Conservation (phyloP, 2,797 vertebrate genomes). For the Streptopelia turtur region DNA sequence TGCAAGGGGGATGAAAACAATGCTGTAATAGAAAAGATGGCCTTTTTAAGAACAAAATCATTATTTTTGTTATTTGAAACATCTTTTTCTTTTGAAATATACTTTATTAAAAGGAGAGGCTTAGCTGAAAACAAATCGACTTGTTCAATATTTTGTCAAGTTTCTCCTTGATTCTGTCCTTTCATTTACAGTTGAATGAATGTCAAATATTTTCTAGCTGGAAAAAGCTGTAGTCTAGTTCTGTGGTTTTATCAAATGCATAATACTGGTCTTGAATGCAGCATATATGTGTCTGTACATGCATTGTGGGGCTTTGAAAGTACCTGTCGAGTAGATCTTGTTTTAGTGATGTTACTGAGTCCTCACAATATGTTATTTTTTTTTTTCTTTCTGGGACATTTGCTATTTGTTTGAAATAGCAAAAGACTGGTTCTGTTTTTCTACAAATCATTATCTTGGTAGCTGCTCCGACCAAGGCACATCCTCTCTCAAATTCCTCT, state of each 20-base stretch:
- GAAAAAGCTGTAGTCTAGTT: neutral
- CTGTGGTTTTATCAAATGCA: neutral
- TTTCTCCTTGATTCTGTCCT: neutral
- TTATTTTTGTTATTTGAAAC: neutral
- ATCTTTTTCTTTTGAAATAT: neutral
- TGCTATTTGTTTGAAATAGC: neutral
- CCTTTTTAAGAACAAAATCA: neutral
- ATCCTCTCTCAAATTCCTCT: neutral
- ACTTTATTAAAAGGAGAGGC: neutral
- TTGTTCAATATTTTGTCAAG: neutral
- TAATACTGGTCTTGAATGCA: neutral
- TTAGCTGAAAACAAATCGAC: neutral
- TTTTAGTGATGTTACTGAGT: neutral
- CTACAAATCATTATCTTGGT: neutral
- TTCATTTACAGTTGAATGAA: neutral
- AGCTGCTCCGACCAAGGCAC: neutral
- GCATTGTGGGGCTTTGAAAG: neutral
- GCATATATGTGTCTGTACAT: accelerated
- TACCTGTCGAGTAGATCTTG: neutral
- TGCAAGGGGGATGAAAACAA: neutral
- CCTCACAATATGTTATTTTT: neutral
- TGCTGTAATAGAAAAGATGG: neutral
- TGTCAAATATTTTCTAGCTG: neutral
- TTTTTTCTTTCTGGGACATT: neutral
- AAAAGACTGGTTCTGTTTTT: neutral